Evolutionary conservation across 2,888 invertebrate species (phyloP).

Genomic region (Neocrepidodera transversa): DNA sequence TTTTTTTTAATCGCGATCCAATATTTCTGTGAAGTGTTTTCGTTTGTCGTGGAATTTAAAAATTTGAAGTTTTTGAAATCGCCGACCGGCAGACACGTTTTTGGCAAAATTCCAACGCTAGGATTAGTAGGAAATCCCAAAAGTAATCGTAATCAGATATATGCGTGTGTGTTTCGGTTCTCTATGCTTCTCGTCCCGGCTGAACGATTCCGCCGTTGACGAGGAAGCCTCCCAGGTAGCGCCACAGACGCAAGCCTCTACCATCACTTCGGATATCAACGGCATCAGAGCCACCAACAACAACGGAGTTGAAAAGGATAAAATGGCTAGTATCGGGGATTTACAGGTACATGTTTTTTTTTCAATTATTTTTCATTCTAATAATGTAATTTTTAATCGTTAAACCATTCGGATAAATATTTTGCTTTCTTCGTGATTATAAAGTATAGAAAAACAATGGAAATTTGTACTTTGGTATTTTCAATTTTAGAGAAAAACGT

Average conservation of each 20-base stretch:
- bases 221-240: conserved; percentile 69
- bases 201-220: conserved; percentile 72
- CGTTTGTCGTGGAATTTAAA: too few relatives aligned
- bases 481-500: too few relatives aligned
- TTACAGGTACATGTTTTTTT: conserved; percentile 58
- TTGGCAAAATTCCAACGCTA: conserved; percentile 31
- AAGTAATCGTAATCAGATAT: conserved; percentile 67
- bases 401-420: too few relatives aligned
- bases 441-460: too few relatives aligned
- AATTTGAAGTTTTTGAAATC: conserved; percentile 10
- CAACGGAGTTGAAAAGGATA: conserved; percentile 35
- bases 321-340: conserved; percentile 60
- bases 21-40: neutral
- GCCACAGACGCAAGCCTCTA: conserved; percentile 14
- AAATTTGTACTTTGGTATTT: too few relatives aligned
- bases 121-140: conserved; percentile 27
- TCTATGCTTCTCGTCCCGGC: conserved; percentile 86
- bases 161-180: conserved; percentile 92
- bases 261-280: conserved; percentile 19
- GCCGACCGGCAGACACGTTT: neutral
- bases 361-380: too few relatives aligned
- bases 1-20: too few relatives aligned
- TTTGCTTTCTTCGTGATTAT: too few relatives aligned
- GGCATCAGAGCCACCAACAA: conserved; percentile 24
- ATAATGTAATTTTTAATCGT: too few relatives aligned